Percentiles rank a stretch among this genome's conserved stretches.
Evolutionary conservation across 2,113 vertebrate species (phyloP).

Genomic region (Saguinus imperator): DNA sequence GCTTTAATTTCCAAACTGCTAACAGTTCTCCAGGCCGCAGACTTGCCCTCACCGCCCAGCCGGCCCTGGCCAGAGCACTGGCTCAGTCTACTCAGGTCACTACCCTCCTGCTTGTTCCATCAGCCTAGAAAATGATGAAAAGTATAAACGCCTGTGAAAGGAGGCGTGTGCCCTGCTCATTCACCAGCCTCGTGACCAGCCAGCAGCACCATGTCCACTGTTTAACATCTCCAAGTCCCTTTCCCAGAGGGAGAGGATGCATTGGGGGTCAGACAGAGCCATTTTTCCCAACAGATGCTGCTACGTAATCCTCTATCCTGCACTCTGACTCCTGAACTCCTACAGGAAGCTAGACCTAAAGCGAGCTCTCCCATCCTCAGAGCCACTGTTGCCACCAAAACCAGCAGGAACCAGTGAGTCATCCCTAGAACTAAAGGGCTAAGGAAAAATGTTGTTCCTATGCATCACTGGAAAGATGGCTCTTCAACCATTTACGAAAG

Average conservation of each 20-base stretch:
- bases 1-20: background rate
- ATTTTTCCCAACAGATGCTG: accelerated
- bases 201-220: accelerated
- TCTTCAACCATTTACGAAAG: background rate
- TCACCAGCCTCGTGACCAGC: background rate
- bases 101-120: too few relatives aligned
- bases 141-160: accelerated
- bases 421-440: background rate
- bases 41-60: accelerated
- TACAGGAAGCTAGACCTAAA: background rate
- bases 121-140: background rate
- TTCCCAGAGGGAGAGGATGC: accelerated
- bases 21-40: background rate
- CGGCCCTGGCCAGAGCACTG: accelerated
- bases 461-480: accelerated
- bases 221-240: background rate
- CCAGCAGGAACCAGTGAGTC: accelerated
- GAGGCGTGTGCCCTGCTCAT: accelerated
- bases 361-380: background rate
- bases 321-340: background rate
- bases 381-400: background rate
- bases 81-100: accelerated
- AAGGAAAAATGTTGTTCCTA: accelerated
- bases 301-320: accelerated
- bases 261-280: accelerated